Conservation (phyloP, 2,888 invertebrate genomes). For the Aromia moschata region DNA sequence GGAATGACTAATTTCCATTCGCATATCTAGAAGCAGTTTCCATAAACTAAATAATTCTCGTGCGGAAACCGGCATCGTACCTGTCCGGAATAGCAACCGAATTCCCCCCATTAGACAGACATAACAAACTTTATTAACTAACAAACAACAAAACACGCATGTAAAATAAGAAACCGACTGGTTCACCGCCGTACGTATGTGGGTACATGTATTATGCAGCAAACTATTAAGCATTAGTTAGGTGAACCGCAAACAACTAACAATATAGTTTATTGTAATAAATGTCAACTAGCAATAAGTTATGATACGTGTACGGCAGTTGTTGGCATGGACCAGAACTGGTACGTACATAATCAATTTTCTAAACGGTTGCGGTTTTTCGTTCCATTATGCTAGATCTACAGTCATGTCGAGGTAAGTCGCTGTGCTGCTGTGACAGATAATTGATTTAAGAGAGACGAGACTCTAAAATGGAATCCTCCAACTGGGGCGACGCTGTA, state of each 20-base stretch:
- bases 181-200: conserved; percentile 14
- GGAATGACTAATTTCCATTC: too few species aligned
- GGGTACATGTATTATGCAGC: conserved; percentile 20
- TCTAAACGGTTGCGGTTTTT: conserved; percentile 43
- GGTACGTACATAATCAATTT: conserved; percentile 26
- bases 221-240: conserved; percentile 17
- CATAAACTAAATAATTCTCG: too few species aligned
- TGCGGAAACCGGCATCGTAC: not conserved
- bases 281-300: conserved; percentile 32
- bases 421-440: conserved; percentile 31
- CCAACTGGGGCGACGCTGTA: not conserved
- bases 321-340: conserved; percentile 24
- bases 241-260: conserved; percentile 26
- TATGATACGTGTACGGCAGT: conserved; percentile 29
- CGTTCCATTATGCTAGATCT: conserved; percentile 38
- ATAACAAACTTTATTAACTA: conserved; percentile 14
- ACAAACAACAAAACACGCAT: not conserved
- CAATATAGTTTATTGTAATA: conserved; percentile 33
- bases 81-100: not conserved
- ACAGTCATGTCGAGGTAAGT: conserved; percentile 36
- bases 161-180: conserved; percentile 11
- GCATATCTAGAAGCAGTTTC: too few species aligned
- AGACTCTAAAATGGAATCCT: not conserved
- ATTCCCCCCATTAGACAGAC: conserved; percentile 5
- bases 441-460: conserved; percentile 35